Conservation (phyloP, 2,113 vertebrate genomes). For the Speoplatyrhinus poulsoni region DNA sequence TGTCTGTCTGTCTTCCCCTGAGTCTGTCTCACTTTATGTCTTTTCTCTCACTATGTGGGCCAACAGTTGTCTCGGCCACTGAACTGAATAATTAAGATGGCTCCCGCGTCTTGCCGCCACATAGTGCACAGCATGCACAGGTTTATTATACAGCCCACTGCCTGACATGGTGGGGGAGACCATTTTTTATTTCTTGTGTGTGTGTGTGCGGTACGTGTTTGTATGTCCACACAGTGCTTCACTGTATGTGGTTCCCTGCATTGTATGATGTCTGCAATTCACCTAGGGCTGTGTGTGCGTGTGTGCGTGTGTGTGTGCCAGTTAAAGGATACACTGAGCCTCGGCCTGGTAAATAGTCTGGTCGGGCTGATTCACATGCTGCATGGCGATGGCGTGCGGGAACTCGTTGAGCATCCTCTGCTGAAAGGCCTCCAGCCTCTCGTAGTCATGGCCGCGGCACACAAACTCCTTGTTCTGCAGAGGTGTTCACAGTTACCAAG, state of each 20-base stretch:
- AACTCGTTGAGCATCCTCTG: slow-evolving; percentile 99
- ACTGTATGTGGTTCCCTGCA: not conserved
- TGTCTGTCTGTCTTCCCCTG: not conserved
- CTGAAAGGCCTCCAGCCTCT: slow-evolving; percentile 97
- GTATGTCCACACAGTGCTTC: not conserved
- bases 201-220: not conserved
- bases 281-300: not conserved
- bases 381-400: slow-evolving; percentile 98
- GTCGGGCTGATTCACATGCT: slow-evolving; percentile 97
- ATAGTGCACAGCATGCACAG: not conserved
- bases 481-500: not conserved
- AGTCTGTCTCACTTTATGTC: not conserved
- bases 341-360: slow-evolving; percentile 99
- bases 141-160: not conserved
- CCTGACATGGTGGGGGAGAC: not conserved
- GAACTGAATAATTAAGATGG: slow-evolving; percentile 54
- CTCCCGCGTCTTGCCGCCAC: slow-evolving; percentile 7
- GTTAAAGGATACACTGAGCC: slow-evolving; percentile 93
- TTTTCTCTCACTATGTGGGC: slow-evolving; percentile 22
- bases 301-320: not conserved
- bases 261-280: not conserved
- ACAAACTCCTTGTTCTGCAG: slow-evolving; percentile 98
- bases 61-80: slow-evolving; percentile 50
- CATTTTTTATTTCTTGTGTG: not conserved
- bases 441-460: slow-evolving; percentile 98